Conservation (phyloP, 2,888 invertebrate genomes). For the Spodoptera picta region DNA sequence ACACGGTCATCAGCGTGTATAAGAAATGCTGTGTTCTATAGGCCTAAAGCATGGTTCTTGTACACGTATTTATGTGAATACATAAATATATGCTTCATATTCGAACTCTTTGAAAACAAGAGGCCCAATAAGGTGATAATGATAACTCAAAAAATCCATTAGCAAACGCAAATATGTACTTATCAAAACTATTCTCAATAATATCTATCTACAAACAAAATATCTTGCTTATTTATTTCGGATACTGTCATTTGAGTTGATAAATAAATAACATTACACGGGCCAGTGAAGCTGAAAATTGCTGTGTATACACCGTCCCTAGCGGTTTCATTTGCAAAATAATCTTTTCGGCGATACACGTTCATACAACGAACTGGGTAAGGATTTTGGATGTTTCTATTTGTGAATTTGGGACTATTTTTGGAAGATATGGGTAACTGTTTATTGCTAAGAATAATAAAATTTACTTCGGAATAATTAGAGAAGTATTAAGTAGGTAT, state of each 20-base stretch:
- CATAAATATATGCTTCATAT: background rate
- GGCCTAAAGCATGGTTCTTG: no score
- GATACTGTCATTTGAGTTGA: conserved; percentile 78
- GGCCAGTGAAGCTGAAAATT: conserved; percentile 80
- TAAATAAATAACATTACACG: conserved; percentile 83
- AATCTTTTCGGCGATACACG: conserved; percentile 46
- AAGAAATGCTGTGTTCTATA: no score
- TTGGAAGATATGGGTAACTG: background rate
- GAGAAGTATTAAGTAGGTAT: no score
- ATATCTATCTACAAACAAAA: conserved; percentile 39
- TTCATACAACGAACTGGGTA: background rate
- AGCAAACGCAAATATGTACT: conserved; percentile 40
- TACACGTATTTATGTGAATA: no score
- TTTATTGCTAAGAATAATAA: no score
- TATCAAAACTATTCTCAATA: conserved; percentile 27
- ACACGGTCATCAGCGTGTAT: no score
- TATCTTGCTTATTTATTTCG: conserved; percentile 75
- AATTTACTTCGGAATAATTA: no score
- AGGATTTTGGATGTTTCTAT: conserved; percentile 1
- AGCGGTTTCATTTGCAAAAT: conserved; percentile 59
- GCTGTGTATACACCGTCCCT: conserved; percentile 60
- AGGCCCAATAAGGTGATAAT: conserved; percentile 2
- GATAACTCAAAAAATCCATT: conserved; percentile 22
- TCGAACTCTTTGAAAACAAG: conserved; percentile 4
- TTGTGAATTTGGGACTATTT: conserved; percentile 17